Base-by-base conservation (phyloP, 2,888 invertebrate genomes). In the Craniophora ligustri region DNA sequence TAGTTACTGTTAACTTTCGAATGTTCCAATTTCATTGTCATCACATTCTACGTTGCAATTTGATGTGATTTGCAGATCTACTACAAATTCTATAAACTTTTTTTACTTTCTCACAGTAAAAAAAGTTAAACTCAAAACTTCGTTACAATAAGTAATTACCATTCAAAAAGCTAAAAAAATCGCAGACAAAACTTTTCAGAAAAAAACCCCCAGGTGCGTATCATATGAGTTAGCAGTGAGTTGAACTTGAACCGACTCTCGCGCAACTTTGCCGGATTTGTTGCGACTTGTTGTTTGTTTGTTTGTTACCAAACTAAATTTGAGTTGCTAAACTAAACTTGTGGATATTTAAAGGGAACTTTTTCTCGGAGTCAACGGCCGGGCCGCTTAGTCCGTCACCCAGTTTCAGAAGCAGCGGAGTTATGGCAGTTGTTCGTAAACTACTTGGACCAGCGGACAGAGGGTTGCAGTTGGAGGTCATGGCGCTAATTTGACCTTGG, bases 321-420 rank as follows among this genome's bases (percentile, higher is more conserved):
- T 92, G 92, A 92, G 92, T 92, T 91, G 90, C 88, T 91, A 87
- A 91, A 92, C 92, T 92, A 89, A 91, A 92, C 87, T 93, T 92
- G 91, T 84, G 88, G 92, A 92, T 93, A 92, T 93, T 93, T 92
- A 92, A 93, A 92, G 89, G 80, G 89, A 93, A 93, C 91, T 93
- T 93, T 93, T 92, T 93, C 92, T 89, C 90, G 88, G 88, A 92
- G 93, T 93, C 93, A 92, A 93, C 88, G 93, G 90, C 92, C 92
- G 86, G 86, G 88, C 89, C 91, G 86, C 78, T 84, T 86, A 84
- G 89, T 89, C 90, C 90, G 93, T 93, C 92, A 92, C 93, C 93
- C 90, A 92, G 93, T 93, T 93, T 91, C 88, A 79, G 92, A 91
- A 90, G 87, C 88, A 84, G 84, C 87, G 83, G 92, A 93, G 92